Percentiles rank a stretch among this genome's conserved stretches.
phyloP scores from a whole-genome alignment of 2,113 vertebrate genomes.

The Beaufortia kweichowensis region DNA sequence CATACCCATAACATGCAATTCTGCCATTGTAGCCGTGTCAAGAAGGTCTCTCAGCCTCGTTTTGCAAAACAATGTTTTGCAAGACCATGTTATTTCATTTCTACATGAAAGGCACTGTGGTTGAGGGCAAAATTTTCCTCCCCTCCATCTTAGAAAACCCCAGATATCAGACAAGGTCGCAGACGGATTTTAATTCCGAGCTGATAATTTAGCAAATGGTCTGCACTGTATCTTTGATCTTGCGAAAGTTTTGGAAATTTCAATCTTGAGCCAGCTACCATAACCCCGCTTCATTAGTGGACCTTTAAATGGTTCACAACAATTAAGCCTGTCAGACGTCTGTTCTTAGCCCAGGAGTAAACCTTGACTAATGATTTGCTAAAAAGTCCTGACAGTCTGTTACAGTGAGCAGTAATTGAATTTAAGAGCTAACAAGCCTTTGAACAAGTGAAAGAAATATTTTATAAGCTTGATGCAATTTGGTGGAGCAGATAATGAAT shows the following conservation, averaged over 20 bases:
- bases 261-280: slow-evolving; percentile 74
- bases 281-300: slow-evolving; percentile 83
- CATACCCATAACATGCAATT: not conserved
- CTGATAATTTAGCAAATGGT: slow-evolving; percentile 79
- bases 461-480: slow-evolving; percentile 87
- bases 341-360: slow-evolving; percentile 70
- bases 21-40: slow-evolving; percentile 15
- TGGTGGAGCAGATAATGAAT: slow-evolving; percentile 72
- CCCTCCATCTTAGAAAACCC: slow-evolving; percentile 41
- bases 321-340: slow-evolving; percentile 80
- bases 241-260: slow-evolving; percentile 78
- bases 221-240: slow-evolving; percentile 80
- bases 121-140: slow-evolving; percentile 59
- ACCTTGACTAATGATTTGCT: slow-evolving; percentile 85
- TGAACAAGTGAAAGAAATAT: slow-evolving; percentile 82
- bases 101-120: slow-evolving; percentile 67
- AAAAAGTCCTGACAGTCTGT: slow-evolving; percentile 84
- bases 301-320: slow-evolving; percentile 82
- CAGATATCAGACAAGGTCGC: slow-evolving; percentile 65
- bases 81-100: slow-evolving; percentile 65
- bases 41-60: slow-evolving; percentile 3
- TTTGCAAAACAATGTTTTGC: slow-evolving; percentile 47
- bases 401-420: slow-evolving; percentile 86
- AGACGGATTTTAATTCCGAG: slow-evolving; percentile 69
- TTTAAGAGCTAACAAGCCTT: slow-evolving; percentile 84